phyloP scores from a whole-genome alignment of 35 echinoderm and acorn worm genomes.

The Diadema setosum region DNA sequence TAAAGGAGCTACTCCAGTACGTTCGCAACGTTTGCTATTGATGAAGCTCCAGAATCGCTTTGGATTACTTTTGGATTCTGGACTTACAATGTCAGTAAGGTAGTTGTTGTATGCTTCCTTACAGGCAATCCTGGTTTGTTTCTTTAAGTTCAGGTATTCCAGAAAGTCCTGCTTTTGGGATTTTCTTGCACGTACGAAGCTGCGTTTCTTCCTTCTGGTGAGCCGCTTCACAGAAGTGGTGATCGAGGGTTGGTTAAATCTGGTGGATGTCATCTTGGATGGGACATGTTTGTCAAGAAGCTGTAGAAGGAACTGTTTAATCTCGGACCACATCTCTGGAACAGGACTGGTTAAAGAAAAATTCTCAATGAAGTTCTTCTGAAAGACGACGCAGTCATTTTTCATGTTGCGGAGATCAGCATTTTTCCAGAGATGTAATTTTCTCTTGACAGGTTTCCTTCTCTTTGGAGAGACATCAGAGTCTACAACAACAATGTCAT shows the following conservation, averaged over 20 bases:
- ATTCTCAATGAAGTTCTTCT: not conserved
- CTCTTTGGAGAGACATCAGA: not conserved
- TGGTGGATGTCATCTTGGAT: not conserved
- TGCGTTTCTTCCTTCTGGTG: not conserved
- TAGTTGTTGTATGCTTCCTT: no score
- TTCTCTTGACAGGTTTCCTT: not conserved
- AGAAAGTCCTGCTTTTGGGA: no score
- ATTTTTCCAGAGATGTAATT: constrained; percentile 2
- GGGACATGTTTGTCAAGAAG: not conserved
- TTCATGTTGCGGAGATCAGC: not conserved
- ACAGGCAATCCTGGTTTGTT: no score
- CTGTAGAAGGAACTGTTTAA: not conserved
- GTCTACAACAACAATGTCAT: not conserved
- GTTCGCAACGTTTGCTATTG: no score
- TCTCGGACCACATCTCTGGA: not conserved
- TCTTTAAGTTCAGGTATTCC: no score
- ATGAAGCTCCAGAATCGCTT: no score
- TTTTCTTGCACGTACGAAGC: no score
- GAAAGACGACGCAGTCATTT: not conserved
- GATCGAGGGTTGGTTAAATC: not conserved
- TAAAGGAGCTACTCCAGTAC: no score
- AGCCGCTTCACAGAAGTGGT: not conserved
- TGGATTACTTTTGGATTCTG: no score
- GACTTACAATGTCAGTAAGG: no score
- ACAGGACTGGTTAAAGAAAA: not conserved